These are phyloP conservation scores for Atherinosoma microstoma DNA, from an alignment of 2,797 vertebrate species.

Conservation along the genomic window DNA sequence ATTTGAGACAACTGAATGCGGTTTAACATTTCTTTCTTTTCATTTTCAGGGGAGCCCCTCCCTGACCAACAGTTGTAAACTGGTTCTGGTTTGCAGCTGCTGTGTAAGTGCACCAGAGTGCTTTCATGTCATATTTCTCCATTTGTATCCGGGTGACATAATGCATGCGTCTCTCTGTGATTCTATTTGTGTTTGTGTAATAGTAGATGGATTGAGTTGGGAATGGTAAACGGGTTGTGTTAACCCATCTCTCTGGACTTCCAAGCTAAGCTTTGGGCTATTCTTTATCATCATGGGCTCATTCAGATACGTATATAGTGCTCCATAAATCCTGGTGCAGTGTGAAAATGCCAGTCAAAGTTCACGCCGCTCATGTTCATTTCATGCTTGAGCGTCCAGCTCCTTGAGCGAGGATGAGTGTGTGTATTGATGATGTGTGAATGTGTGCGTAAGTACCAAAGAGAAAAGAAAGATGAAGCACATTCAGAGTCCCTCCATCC, in stretches of 20 bases:
- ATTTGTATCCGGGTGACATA: constrained; percentile 42
- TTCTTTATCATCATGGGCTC: constrained; percentile 71
- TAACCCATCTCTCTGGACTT: constrained; percentile 50
- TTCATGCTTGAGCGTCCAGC: constrained; percentile 82
- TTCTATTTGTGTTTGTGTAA: constrained; percentile 68
- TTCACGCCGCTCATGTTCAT: constrained; percentile 83
- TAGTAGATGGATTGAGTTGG: constrained; percentile 60
- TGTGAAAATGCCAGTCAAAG: constrained; percentile 83
- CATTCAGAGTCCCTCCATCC: constrained; percentile 64
- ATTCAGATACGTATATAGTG: constrained; percentile 73
- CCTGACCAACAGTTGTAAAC: constrained; percentile 34
- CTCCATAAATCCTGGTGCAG: constrained; percentile 72
- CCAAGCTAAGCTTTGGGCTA: constrained; percentile 61
- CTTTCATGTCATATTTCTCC: constrained; percentile 58
- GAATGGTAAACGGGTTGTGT: constrained; percentile 55
- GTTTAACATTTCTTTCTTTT: constrained; percentile 10
- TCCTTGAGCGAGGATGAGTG: constrained; percentile 54
- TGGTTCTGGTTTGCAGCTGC: constrained; percentile 37
- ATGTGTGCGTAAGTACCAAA: constrained; percentile 68
- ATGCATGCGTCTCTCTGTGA: constrained; percentile 39
- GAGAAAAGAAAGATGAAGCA: constrained; percentile 66
- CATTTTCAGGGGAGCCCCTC: constrained; percentile 13
- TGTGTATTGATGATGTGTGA: constrained; percentile 73
- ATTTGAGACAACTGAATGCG: not conserved
- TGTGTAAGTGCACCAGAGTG: constrained; percentile 33